phyloP scores from a whole-genome alignment of 2,797 vertebrate species.

The Sebastes wilsoni region DNA sequence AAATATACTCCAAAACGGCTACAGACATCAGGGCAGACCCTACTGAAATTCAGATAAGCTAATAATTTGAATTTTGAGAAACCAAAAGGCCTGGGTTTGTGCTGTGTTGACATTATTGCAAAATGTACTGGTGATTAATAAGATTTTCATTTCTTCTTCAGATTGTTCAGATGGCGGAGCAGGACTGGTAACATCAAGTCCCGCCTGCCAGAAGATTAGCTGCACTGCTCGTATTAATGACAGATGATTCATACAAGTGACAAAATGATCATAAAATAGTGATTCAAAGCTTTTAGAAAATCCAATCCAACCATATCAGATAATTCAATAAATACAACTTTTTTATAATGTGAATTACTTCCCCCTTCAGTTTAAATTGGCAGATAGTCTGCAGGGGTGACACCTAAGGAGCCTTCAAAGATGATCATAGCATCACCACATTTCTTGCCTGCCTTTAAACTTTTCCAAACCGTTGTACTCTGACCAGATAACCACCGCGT shows the following conservation, averaged over 20 bases:
- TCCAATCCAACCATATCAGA: background rate
- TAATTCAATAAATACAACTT: background rate
- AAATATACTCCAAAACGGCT: background rate
- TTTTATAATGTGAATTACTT: background rate
- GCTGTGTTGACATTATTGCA: background rate
- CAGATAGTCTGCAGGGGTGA: background rate
- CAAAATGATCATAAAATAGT: background rate
- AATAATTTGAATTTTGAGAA: background rate
- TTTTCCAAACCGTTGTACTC: background rate
- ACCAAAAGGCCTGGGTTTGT: background rate
- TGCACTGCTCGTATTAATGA: background rate
- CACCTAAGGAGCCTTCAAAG: background rate
- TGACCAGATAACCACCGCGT: background rate
- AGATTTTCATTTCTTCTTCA: background rate
- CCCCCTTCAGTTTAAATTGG: too few relatives aligned
- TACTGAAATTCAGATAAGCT: background rate
- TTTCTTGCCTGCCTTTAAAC: background rate
- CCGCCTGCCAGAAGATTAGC: background rate
- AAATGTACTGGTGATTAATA: background rate
- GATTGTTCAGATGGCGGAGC: background rate
- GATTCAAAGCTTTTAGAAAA: background rate
- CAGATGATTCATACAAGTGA: background rate
- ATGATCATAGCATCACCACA: background rate
- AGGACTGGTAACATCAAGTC: background rate
- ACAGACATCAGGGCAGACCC: background rate